Percentiles rank a stretch among this genome's conserved stretches.
Evolutionary conservation across 2,113 vertebrate genomes (phyloP).

Genomic region (Pyrgilauda ruficollis): DNA sequence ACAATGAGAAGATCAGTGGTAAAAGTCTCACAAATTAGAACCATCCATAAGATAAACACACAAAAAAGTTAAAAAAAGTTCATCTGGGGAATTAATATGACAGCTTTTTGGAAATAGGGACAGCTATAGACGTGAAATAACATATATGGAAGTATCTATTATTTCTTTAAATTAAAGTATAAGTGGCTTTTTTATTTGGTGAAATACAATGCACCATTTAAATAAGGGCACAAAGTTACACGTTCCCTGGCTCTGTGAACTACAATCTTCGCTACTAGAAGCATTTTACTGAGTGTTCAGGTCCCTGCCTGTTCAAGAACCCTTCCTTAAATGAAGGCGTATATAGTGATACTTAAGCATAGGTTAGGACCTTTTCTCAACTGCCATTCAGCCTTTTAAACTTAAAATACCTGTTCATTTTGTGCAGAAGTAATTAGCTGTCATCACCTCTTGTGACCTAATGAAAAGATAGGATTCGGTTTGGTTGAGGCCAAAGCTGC

Average conservation of each 20-base stretch:
- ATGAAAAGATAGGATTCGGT: neutral
- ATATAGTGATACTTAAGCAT: neutral
- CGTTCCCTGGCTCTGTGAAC: neutral
- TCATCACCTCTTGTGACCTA: neutral
- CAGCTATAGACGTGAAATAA: neutral
- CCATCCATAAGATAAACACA: neutral
- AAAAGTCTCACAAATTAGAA: neutral
- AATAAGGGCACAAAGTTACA: neutral
- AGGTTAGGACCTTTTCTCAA: neutral
- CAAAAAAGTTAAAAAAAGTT: neutral
- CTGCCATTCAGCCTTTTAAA: neutral
- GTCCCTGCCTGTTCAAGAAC: neutral
- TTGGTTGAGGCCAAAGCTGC: neutral
- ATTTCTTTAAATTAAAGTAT: neutral
- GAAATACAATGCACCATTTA: neutral
- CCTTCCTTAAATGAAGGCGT: neutral
- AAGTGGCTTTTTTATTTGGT: neutral
- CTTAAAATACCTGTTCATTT: neutral
- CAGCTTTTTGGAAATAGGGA: neutral
- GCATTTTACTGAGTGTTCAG: neutral
- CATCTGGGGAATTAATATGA: neutral
- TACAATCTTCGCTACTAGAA: neutral
- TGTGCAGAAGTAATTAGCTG: neutral
- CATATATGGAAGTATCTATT: neutral
- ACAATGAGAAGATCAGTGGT: neutral